These are phyloP conservation scores for Lepidurus packardi DNA, from an alignment of 1,140 invertebrate genomes.

Conservation along the genomic window DNA sequence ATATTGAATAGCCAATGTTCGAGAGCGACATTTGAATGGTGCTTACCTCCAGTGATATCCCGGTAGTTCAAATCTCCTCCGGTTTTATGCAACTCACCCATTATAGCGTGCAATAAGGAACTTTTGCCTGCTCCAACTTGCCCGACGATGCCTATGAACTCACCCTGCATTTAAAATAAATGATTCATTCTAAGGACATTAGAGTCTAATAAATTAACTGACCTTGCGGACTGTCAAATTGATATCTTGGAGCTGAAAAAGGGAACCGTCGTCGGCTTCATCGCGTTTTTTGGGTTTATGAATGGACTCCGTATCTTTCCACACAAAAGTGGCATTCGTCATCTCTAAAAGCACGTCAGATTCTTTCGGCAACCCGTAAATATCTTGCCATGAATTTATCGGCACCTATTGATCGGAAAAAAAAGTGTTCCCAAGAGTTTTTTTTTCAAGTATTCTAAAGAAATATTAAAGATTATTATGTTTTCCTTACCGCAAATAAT, in stretches of 20 bases:
- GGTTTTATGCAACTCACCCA: slow-evolving; percentile 64
- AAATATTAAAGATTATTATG: background rate
- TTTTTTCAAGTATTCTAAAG: background rate
- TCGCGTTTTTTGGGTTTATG: background rate
- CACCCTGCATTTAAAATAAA: slow-evolving; percentile 38
- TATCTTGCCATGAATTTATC: background rate
- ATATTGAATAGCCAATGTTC: too few relatives aligned
- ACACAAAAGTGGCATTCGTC: background rate
- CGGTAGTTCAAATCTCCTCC: slow-evolving; percentile 56
- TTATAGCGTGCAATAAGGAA: slow-evolving; percentile 62
- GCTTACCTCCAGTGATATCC: slow-evolving; percentile 52
- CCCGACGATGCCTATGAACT: slow-evolving; percentile 63
- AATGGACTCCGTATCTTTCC: background rate
- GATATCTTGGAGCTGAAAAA: slow-evolving; percentile 22
- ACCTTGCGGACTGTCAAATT: slow-evolving; percentile 24
- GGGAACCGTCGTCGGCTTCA: background rate
- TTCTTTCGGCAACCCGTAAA: background rate
- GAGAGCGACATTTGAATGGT: background rate
- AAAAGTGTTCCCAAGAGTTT: background rate
- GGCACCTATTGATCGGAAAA: background rate
- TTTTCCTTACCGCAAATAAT: slow-evolving; percentile 43
- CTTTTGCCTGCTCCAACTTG: slow-evolving; percentile 71
- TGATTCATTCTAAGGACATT: background rate
- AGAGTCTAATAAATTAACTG: background rate
- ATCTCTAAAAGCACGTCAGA: slow-evolving; percentile 19